phyloP scores from a whole-genome alignment of 2,797 vertebrate species.

The Siniperca undulata region DNA sequence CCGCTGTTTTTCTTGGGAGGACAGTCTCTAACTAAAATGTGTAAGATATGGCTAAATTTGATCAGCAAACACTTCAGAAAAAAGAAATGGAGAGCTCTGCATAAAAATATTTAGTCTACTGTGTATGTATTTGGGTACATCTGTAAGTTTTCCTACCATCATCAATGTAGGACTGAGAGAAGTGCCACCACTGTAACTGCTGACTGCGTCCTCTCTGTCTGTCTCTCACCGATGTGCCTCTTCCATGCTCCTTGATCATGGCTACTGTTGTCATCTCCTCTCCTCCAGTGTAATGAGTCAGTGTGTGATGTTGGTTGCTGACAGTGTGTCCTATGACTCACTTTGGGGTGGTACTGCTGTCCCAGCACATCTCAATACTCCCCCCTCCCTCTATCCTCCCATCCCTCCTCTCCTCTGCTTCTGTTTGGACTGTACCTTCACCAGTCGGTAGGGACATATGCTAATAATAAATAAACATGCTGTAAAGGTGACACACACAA shows the following conservation, averaged over 20 bases:
- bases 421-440: slow-evolving; percentile 40
- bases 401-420: slow-evolving; percentile 23
- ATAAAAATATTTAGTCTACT: background rate
- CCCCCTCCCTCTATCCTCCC: slow-evolving; percentile 7
- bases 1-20: background rate
- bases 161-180: slow-evolving; percentile 21
- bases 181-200: slow-evolving; percentile 44
- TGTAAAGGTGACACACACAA: slow-evolving; percentile 44
- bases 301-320: slow-evolving; percentile 78
- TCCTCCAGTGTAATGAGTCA: slow-evolving; percentile 79
- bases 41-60: background rate
- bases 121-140: slow-evolving; percentile 7
- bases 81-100: background rate
- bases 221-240: slow-evolving; percentile 49
- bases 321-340: slow-evolving; percentile 79
- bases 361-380: slow-evolving; percentile 67
- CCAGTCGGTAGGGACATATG: slow-evolving; percentile 29
- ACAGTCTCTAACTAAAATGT: background rate
- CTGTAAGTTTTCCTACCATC: slow-evolving; percentile 13
- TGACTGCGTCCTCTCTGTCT: slow-evolving; percentile 53
- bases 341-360: slow-evolving; percentile 73
- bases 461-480: slow-evolving; percentile 61
- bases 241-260: slow-evolving; percentile 73
- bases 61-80: background rate
- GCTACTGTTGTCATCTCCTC: slow-evolving; percentile 71